Base-by-base conservation (phyloP, 2,888 invertebrate species). In the Drosophila macrospina region DNA sequence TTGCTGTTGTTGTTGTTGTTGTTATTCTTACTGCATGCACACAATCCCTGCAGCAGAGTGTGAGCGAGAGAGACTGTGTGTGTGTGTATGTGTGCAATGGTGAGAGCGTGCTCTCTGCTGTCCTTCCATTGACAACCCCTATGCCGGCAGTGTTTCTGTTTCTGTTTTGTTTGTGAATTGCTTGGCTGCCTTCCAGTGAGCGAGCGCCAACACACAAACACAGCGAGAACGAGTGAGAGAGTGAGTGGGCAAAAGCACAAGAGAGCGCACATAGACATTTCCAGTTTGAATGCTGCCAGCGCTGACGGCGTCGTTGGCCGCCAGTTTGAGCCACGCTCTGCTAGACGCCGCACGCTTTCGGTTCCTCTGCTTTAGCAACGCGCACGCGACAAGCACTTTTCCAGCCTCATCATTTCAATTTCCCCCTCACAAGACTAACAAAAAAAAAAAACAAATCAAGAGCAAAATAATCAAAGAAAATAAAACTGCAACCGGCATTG, bases 281-380 rank as follows among this genome's bases (percentile, higher is more conserved):
- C 71, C 74, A 74, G 75, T 74, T 64, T 30, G 50, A 37, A 15
- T 56, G 50, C 42, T 51, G 55, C 68, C 59, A 63, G 45, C 48
- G 51, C 16, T 64, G 62, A n/a, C 66, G 45, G 48, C 64, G 76
- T 68, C 69, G 67, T 68, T 76, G 82, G 80, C 75, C 86, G 80
- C 86, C 85, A 90, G 89, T 89, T 84, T 76, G 82, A 83, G 85
- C 78, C 80, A 84, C 80, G 80, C 88, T 89, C 78, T 89, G 74
- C 73, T 80, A 80, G 87, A 77, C 72, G 77, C 71, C 84, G 78
- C 76, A 86, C 86, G 81, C 74, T 77, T 77, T 76, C 69, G 77
- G 68, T 78, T 70, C 72, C 63, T 59, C 55, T 48, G 71, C 57
- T 68, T 54, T 54, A 28, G 60, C 24, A 50, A 51, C 69, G 73